A percentile compares a stretch with the other conserved stretches of the same genome.
phyloP scores from a whole-genome alignment of 2,797 vertebrate species.

The Sebastolobus alascanus region DNA sequence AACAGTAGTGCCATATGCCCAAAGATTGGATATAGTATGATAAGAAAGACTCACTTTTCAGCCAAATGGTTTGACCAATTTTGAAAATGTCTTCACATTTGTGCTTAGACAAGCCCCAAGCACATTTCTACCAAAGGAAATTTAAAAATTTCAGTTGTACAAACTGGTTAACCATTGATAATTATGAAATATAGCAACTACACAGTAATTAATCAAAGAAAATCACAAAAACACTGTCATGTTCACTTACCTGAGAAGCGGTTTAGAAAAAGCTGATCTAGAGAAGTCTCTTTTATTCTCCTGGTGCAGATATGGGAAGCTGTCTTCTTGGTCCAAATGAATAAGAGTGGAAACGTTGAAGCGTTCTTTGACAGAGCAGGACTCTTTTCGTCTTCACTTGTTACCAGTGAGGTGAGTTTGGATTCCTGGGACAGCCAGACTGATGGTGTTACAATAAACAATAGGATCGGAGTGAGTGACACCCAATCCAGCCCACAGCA shows the following conservation, averaged over 20 bases:
- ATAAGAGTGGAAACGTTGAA: constrained; percentile 2
- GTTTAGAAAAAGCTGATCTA: background rate
- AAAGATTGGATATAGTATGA: no score
- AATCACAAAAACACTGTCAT: background rate
- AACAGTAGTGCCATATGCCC: no score
- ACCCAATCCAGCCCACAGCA: constrained; percentile 63
- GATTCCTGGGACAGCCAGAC: constrained; percentile 47
- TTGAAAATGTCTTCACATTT: no score
- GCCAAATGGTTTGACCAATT: no score
- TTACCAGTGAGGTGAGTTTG: constrained; percentile 48
- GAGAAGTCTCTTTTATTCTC: background rate
- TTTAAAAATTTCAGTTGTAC: no score
- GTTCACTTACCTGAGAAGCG: constrained; percentile 58
- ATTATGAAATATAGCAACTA: background rate
- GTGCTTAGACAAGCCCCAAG: no score
- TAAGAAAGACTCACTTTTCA: no score
- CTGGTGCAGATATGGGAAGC: background rate
- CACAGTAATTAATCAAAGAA: background rate
- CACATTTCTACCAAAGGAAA: no score
- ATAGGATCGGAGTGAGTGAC: constrained; percentile 70
- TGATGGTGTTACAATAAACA: constrained; percentile 63
- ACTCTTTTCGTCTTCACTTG: constrained; percentile 28
- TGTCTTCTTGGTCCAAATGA: constrained; percentile 4
- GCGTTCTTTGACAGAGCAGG: constrained; percentile 7
- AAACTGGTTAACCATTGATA: background rate